These are phyloP conservation scores for Maconellicoccus hirsutus DNA, from an alignment of 1,140 invertebrate species.

Conservation along the genomic window DNA sequence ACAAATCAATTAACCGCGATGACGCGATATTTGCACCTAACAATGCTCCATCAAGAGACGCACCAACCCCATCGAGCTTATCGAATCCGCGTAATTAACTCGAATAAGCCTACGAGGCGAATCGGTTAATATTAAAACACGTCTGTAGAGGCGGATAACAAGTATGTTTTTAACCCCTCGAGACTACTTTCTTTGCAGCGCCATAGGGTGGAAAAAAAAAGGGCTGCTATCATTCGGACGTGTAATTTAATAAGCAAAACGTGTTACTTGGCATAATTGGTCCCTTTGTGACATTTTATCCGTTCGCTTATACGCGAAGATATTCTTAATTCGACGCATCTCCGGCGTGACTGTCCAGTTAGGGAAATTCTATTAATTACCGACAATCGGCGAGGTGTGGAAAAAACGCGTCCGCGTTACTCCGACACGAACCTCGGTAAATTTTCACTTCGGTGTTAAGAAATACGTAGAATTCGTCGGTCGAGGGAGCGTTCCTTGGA, in stretches of 20 bases:
- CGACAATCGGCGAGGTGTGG: neutral
- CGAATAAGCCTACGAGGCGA: neutral
- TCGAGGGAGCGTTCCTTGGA: no score
- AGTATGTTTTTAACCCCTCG: neutral
- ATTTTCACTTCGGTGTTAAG: no score
- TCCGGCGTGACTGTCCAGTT: neutral
- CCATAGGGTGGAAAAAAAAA: neutral
- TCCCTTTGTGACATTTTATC: constrained; percentile 8
- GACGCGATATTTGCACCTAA: no score
- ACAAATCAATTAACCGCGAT: no score
- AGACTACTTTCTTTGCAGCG: neutral
- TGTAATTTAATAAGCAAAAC: constrained; percentile 9
- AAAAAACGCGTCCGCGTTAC: no score
- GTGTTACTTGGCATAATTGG: neutral
- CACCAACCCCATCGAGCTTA: no score
- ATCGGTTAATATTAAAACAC: neutral
- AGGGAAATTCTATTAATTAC: neutral
- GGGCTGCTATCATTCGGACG: neutral
- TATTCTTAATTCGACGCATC: neutral
- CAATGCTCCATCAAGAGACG: no score
- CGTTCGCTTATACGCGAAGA: neutral
- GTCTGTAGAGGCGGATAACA: neutral
- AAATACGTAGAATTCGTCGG: no score
- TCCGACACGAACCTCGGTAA: no score
- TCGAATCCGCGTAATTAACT: neutral